These are phyloP conservation scores for Pinctada fucata DNA, from an alignment of 2,888 invertebrate species.

Conservation along the genomic window DNA sequence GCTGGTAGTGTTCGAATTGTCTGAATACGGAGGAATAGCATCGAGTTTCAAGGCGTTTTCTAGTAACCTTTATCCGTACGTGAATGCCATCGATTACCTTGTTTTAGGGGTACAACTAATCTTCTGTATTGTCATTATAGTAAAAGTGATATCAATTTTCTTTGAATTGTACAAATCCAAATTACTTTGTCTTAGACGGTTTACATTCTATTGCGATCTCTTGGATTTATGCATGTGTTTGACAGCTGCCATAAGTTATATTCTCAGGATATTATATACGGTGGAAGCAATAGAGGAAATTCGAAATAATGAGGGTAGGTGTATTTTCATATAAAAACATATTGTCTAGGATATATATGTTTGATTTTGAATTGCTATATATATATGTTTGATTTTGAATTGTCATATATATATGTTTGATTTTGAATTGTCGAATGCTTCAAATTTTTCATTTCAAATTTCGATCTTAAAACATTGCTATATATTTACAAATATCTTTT, in stretches of 20 bases:
- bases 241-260: constrained; percentile 37
- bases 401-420: too few relatives aligned
- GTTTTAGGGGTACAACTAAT: constrained; percentile 46
- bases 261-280: constrained; percentile 44
- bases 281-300: constrained; percentile 46
- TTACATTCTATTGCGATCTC: constrained; percentile 18
- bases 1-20: constrained; percentile 30
- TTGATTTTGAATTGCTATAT: too few relatives aligned
- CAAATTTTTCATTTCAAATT: neutral
- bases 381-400: too few relatives aligned
- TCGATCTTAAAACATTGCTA: neutral
- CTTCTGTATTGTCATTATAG: constrained; percentile 34
- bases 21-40: constrained; percentile 21
- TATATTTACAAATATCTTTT: neutral
- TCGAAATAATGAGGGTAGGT: constrained; percentile 42
- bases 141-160: constrained; percentile 17
- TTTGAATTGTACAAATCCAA: neutral
- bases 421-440: too few relatives aligned
- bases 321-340: too few relatives aligned
- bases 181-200: neutral
- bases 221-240: constrained; percentile 39
- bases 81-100: constrained; percentile 49
- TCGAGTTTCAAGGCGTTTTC: constrained; percentile 15
- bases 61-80: constrained; percentile 49
- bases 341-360: too few relatives aligned